Evolutionary conservation across 2,113 vertebrate species (phyloP), one percentile per base, ranked within the genome.

Genomic region (Verasper variegatus): DNA sequence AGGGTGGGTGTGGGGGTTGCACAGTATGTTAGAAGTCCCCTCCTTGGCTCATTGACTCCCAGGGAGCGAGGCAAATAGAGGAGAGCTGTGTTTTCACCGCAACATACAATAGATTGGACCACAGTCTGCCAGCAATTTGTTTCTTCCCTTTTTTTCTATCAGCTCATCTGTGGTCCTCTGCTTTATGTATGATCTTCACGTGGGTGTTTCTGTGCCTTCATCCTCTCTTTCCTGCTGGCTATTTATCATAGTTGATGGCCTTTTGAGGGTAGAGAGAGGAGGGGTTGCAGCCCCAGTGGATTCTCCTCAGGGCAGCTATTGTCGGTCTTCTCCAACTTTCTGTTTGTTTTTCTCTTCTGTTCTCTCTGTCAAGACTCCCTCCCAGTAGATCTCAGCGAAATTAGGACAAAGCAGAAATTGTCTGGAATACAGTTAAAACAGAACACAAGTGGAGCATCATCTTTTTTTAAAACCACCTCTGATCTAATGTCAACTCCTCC

Each of bases 31-130:
- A 59, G 58, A 68, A 74, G 70, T 63, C 54, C 21, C 47, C 66
- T 81, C 49, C 61, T 66, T 78, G 86, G 86, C 89, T 94, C 92
- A 89, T 89, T 92, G 89, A 86, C 80, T 90, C 85, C 42, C 60
- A 69, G 68, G 60, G 80, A 80, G 75, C 27, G 21, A 15, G 13
- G 51, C 54, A 69, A 59, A 86, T 82, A 71, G 40, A 55, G 40
- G 59, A 78, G 78, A 71, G 84, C 47, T 82, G 75, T 57, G 8
- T 66, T 84, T 85, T 68, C 68, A 63, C 77, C 80, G 83, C 70
- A 70, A 59, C 74, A 55, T 26, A 24, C 42, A 24, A 21, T 42
- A 87, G 85, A 91, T 90, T 88, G 90, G 68, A 85, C 31, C 75
- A 55, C 68, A 82, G 68, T 72, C 82, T 78, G 80, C 76, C 77